Evolutionary conservation across 2,888 invertebrate species (phyloP).

Genomic region (Drosophila aldrichi): DNA sequence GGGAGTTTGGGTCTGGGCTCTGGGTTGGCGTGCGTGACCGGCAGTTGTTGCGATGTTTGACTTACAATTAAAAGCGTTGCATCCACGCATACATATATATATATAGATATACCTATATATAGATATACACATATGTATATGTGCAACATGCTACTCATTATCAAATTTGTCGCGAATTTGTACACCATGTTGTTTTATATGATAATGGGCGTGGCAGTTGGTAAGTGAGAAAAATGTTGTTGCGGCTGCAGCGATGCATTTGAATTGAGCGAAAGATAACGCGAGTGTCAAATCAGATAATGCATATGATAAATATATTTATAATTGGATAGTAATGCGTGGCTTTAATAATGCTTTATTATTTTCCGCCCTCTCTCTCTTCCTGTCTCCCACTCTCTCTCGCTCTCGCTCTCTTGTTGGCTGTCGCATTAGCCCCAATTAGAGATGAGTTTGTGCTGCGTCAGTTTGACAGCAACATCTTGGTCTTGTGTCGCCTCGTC

Average conservation of each 20-base stretch:
- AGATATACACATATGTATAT: neutral
- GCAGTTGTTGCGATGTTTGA: slow-evolving; percentile 76
- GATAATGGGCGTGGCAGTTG: slow-evolving; percentile 15
- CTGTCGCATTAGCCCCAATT: slow-evolving; percentile 45
- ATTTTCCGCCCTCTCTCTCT: too few species aligned
- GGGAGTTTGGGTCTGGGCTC: slow-evolving; percentile 11
- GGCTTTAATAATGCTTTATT: slow-evolving; percentile 20
- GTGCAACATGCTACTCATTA: slow-evolving; percentile 60
- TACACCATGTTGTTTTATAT: slow-evolving; percentile 38
- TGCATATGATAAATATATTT: slow-evolving; percentile 17
- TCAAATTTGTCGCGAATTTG: slow-evolving; percentile 79
- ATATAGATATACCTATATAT: neutral
- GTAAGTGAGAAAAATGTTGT: slow-evolving; percentile 58
- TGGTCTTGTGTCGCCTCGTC: slow-evolving; percentile 43
- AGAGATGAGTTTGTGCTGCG: slow-evolving; percentile 42
- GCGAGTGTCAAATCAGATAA: slow-evolving; percentile 17
- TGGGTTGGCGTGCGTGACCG: slow-evolving; percentile 67
- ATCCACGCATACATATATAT: slow-evolving; percentile 11
- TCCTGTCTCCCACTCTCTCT: neutral
- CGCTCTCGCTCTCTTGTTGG: neutral
- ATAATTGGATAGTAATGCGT: slow-evolving; percentile 16
- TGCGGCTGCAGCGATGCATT: slow-evolving; percentile 12
- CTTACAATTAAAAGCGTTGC: slow-evolving; percentile 73
- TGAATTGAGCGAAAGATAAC: slow-evolving; percentile 15
- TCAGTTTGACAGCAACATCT: slow-evolving; percentile 41